Conservation (phyloP, 2,113 vertebrate genomes). For the Thermophis baileyi region DNA sequence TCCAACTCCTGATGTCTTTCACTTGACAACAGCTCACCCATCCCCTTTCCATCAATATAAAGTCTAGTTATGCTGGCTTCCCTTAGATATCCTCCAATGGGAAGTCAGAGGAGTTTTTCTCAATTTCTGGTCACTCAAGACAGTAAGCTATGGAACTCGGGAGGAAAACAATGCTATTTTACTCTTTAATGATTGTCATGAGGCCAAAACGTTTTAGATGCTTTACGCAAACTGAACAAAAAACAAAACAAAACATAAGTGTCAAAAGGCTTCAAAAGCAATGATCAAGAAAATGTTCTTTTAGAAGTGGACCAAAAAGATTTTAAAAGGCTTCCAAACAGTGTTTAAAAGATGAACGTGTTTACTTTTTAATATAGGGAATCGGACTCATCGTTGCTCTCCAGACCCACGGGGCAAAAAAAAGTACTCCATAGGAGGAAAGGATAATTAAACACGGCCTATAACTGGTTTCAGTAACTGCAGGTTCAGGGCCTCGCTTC, state of each 20-base stretch:
- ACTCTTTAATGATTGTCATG: not conserved
- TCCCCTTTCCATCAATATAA: not conserved
- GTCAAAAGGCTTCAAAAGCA: not conserved
- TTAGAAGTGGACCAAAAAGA: not conserved
- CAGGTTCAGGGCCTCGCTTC: not conserved
- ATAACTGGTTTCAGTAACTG: not conserved
- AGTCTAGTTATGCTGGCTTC: not conserved
- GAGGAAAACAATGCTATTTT: not conserved
- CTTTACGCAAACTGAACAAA: not conserved
- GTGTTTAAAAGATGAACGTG: not conserved
- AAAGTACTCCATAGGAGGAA: not conserved
- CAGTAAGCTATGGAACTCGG: not conserved
- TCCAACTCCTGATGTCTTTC: not conserved
- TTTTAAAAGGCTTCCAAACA: not conserved
- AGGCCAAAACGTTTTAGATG: not conserved
- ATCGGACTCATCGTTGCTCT: not conserved
- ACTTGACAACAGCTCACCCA: not conserved
- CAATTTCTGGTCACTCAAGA: not conserved
- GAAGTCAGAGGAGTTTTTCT: not conserved
- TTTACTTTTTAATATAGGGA: not conserved
- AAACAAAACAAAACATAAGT: no score
- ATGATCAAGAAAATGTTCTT: not conserved
- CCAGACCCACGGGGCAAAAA: not conserved
- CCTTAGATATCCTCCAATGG: not conserved
- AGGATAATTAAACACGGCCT: not conserved